Base-by-base conservation (phyloP, 2,113 vertebrate species). In the Callionymus lyra region DNA sequence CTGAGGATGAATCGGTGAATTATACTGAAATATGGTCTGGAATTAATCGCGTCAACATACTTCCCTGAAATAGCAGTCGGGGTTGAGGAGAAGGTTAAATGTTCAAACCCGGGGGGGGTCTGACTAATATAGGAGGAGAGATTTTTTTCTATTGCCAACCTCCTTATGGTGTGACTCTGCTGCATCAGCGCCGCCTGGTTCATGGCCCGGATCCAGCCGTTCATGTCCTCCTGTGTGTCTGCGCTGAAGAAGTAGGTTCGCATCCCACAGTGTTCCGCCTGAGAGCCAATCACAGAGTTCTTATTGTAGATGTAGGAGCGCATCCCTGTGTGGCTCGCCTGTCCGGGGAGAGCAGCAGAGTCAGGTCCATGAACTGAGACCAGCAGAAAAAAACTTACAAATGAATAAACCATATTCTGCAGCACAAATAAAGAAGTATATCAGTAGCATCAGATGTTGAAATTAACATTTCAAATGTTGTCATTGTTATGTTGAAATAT, bases 211-310 rank as follows among this genome's bases (percentile, higher is more conserved):
- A 97, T 87, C 95, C 95, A 98, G 47, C 87, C 84, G 16, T 90
- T 98, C 94, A 97, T 94, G 62, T 98, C 95, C 75, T 98, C 95
- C 47, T 88, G 90, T 27, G 95, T 97, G 69, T 98, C 95, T 0
- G 95, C 95, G 38, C 95, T 97, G 87, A 98, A 96, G 87, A 87
- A 97, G 81, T 98, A 98, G 1, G 95, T 98, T 72, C 95, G 76
- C 93, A 97, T 95, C 73, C 92, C 91, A 1, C 89, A 88, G 75
- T 94, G 90, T 77, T 96, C 93, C 0, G 87, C 88, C 82, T 91
- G 93, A 12, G 91, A 91, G 83, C 91, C 92, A 85, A 88, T 84
- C 48, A 85, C 74, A 85, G 90, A 90, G 74, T 88, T 91, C 84
- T 82, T 91, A 72, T 87, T 90, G 70, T 89, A 91, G 84, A 98